These are phyloP conservation scores for Leucopternis melanops DNA, from an alignment of 2,113 vertebrate species.

Conservation along the genomic window DNA sequence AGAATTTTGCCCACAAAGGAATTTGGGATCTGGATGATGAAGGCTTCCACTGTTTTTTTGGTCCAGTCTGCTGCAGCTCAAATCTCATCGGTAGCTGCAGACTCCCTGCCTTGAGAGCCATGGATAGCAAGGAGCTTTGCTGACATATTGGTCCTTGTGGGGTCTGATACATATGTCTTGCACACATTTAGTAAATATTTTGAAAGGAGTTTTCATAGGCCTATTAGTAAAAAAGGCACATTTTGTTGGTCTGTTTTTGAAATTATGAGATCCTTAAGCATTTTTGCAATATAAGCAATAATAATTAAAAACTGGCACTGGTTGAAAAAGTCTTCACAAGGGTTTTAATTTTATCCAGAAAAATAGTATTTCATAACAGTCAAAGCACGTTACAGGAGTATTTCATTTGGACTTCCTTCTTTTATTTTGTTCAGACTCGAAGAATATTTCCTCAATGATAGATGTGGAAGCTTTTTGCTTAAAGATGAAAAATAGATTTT, in stretches of 20 bases:
- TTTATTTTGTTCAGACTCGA: not conserved
- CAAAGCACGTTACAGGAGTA: not conserved
- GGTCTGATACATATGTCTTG: not conserved
- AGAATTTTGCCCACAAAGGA: not conserved
- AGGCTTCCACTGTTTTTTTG: not conserved
- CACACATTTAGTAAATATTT: not conserved
- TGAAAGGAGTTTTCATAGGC: not conserved
- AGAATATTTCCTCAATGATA: not conserved
- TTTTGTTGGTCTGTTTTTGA: not conserved
- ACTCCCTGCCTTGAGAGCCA: not conserved
- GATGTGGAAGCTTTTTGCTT: not conserved
- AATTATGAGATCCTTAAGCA: not conserved
- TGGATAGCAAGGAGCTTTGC: rapidly evolving
- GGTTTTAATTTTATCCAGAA: not conserved
- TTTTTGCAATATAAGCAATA: not conserved
- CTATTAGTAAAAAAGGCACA: not conserved
- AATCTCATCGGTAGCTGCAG: not conserved
- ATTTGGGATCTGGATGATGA: not conserved
- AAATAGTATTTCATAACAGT: not conserved
- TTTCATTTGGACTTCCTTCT: not conserved
- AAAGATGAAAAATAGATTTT: not conserved
- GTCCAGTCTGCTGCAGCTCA: not conserved
- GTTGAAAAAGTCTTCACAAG: not conserved
- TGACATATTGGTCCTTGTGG: not conserved
- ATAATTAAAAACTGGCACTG: not conserved